Conservation (phyloP, 64 coral and sea anemone species). For the Orbicella faveolata region DNA sequence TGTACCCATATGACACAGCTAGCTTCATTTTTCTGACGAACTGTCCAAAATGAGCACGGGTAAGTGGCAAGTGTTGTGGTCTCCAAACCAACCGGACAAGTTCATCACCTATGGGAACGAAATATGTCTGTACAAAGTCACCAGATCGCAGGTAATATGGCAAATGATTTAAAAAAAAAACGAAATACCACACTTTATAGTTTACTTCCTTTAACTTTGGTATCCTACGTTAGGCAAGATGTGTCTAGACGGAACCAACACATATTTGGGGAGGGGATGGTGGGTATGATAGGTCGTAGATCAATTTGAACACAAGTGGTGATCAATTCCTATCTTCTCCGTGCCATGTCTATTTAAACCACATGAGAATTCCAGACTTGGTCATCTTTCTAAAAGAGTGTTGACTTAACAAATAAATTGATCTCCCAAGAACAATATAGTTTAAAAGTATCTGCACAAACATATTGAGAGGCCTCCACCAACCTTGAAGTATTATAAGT, state of each 20-base stretch:
- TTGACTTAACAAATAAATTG: no score
- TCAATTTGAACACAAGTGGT: background rate
- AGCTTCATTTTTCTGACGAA: background rate
- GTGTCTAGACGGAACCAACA: background rate
- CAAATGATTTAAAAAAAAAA: background rate
- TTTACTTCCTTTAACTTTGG: no score
- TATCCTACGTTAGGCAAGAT: background rate
- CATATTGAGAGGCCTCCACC: no score
- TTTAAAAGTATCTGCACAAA: no score
- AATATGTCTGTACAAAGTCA: constrained; percentile 90
- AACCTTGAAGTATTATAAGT: no score
- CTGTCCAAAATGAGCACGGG: constrained; percentile 11
- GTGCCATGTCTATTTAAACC: background rate
- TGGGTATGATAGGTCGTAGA: background rate
- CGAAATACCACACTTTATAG: no score
- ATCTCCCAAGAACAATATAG: no score
- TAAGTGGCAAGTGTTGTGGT: constrained; percentile 90
- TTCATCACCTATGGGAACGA: constrained; percentile 84
- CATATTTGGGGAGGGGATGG: background rate
- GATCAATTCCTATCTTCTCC: background rate
- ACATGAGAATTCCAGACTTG: no score
- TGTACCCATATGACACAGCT: background rate
- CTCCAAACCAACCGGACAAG: constrained; percentile 75
- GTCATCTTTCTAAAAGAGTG: no score
- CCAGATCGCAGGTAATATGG: background rate